Evolutionary conservation across 1,140 invertebrate species (phyloP).

Genomic region (Zaprionus gabonicus): DNA sequence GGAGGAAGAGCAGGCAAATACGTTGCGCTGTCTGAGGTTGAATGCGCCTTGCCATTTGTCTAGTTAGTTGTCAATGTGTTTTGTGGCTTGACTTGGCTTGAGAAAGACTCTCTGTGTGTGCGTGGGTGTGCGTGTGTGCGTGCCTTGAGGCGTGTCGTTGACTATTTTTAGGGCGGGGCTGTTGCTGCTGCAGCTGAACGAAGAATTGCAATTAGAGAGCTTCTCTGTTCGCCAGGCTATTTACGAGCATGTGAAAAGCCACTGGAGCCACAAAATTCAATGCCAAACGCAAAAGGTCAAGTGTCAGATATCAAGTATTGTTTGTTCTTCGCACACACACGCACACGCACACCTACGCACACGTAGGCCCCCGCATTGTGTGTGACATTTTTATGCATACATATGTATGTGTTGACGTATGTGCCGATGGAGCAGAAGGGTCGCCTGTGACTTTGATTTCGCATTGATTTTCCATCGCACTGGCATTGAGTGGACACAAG

Average conservation of each 20-base stretch:
- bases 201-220: conserved; percentile 9
- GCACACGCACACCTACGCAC: background rate
- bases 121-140: background rate
- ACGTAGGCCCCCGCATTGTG: background rate
- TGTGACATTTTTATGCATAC: background rate
- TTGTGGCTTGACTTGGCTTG: conserved; percentile 20
- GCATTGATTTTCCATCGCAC: conserved; percentile 57
- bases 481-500: conserved; percentile 31
- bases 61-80: conserved; percentile 30
- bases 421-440: background rate
- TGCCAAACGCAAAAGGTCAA: conserved; percentile 49
- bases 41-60: conserved; percentile 16
- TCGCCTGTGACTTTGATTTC: conserved; percentile 48
- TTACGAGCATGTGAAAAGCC: conserved; percentile 20
- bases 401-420: background rate
- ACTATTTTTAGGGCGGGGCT: background rate
- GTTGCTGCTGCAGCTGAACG: background rate
- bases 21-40: background rate
- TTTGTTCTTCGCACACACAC: conserved; percentile 23
- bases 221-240: conserved; percentile 16
- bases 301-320: conserved; percentile 33
- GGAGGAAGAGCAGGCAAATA: background rate
- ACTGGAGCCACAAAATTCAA: conserved; percentile 28
- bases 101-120: background rate
- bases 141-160: too few relatives aligned